Conservation (phyloP, 2,113 vertebrate genomes). For the Hiodon alosoides region DNA sequence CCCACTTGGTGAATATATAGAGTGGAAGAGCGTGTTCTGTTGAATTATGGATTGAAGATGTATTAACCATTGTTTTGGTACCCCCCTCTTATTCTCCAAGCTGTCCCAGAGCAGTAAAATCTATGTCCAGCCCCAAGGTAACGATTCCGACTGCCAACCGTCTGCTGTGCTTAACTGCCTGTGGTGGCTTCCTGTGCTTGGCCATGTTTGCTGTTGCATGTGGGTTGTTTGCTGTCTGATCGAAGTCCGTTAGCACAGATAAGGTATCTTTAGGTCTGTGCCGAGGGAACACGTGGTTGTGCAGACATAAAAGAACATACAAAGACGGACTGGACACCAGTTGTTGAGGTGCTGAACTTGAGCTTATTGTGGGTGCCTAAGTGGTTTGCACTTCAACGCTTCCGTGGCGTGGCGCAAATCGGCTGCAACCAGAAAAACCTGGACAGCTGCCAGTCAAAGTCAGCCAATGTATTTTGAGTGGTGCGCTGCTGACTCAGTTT, state of each 20-base stretch:
- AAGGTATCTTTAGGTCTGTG: neutral
- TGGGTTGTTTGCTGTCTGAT: neutral
- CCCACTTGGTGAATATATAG: neutral
- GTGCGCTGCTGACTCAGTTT: neutral
- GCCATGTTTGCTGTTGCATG: slow-evolving; percentile 37
- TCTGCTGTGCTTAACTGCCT: slow-evolving; percentile 1
- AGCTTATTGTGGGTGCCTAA: too few species aligned
- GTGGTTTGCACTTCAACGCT: neutral
- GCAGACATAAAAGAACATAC: too few species aligned
- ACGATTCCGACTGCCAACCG: slow-evolving; percentile 42
- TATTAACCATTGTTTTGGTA: slow-evolving; percentile 26
- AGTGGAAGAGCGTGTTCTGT: neutral
- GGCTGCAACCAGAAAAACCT: neutral
- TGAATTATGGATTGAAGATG: neutral
- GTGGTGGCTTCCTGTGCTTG: slow-evolving; percentile 31
- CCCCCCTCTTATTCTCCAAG: slow-evolving; percentile 55
- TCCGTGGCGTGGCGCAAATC: neutral
- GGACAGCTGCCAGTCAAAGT: neutral
- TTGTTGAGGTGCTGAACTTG: too few species aligned
- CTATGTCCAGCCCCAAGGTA: slow-evolving; percentile 85
- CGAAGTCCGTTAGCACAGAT: neutral
- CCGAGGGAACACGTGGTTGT: too few species aligned
- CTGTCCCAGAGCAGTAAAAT: slow-evolving; percentile 73
- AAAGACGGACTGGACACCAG: too few species aligned
- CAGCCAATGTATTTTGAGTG: neutral